Evolutionary conservation across 1,140 invertebrate genomes (phyloP), one percentile per base, ranked within the genome.

Genomic region (Ectropis grisescens): DNA sequence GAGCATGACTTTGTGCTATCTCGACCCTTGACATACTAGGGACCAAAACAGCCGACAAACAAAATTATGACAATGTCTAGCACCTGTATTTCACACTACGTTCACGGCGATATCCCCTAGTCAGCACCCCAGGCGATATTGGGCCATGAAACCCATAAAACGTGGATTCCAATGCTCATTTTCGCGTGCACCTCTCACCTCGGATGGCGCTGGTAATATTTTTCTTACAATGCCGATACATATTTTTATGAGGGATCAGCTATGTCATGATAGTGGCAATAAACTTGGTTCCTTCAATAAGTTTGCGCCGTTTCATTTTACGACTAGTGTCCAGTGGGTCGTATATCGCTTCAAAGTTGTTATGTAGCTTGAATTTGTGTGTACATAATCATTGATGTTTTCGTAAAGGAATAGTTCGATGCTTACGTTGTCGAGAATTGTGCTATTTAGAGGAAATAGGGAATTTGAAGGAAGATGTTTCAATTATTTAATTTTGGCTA

Each of bases 191-290:
- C 39, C 12, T 16, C 13, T 40, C 58, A 56, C 59, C 6, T 6
- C n/a, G 47, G 55, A 53, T 49, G 47, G 54, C 55, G 33, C 12
- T 32, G 33, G 39, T 47, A 44, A 48, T 59, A 59, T 50, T 60
- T 53, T 50, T 66, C 55, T 57, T 55, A 62, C 59, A 62, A 59
- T 66, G 58, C 54, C 56, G 50, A 62, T 57, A 61, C 68, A 71
- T 71, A 76, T 74, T 74, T 78, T 78, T 71, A 78, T 56, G 56
- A 64, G 47, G 61, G 61, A 67, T 66, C 59, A 69, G 61, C 49
- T 41, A 55, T 65, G 56, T 62, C 62, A 70, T 54, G 57, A 62
- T 65, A 70, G 50, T 48, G 44, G 37, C 65, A 66, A 74, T 78
- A 78, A 78, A 74, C 50, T 74, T 53, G 50, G 50, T 50, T 26